Percentiles rank a stretch among this genome's conserved stretches.
phyloP scores from a whole-genome alignment of 2,797 vertebrate species.

The Microctenopoma steveboyesi region DNA sequence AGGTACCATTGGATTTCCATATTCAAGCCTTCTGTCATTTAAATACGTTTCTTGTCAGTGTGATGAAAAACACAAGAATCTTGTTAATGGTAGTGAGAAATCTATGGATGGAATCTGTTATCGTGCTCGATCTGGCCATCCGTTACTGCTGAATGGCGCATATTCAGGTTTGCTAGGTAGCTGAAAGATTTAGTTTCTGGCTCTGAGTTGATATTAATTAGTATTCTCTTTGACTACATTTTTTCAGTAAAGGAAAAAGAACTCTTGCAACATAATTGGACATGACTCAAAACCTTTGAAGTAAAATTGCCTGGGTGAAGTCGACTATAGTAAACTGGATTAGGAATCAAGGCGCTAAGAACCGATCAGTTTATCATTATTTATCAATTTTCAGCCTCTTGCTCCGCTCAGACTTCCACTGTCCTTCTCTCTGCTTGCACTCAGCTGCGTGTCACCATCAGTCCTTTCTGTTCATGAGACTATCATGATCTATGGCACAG shows the following conservation, averaged over 20 bases:
- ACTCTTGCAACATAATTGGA: constrained; percentile 74
- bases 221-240: constrained; percentile 71
- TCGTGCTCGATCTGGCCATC: constrained; percentile 7
- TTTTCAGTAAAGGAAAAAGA: constrained; percentile 58
- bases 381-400: constrained; percentile 52
- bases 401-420: constrained; percentile 36
- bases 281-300: constrained; percentile 77
- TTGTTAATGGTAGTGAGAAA: neutral
- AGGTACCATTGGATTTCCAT: too few species aligned
- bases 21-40: too few species aligned
- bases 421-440: constrained; percentile 29
- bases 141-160: constrained; percentile 37
- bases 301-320: constrained; percentile 79
- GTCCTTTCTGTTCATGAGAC: constrained; percentile 19
- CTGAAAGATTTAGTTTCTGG: constrained; percentile 61
- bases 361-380: constrained; percentile 66
- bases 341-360: constrained; percentile 77
- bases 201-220: constrained; percentile 70
- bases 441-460: constrained; percentile 19
- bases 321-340: constrained; percentile 77
- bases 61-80: too few species aligned
- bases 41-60: too few species aligned
- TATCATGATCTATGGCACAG: constrained; percentile 19
- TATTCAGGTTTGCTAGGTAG: constrained; percentile 52
- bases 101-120: neutral